Conservation (phyloP, 2,888 invertebrate species). For the Phymatocera aterrima region DNA sequence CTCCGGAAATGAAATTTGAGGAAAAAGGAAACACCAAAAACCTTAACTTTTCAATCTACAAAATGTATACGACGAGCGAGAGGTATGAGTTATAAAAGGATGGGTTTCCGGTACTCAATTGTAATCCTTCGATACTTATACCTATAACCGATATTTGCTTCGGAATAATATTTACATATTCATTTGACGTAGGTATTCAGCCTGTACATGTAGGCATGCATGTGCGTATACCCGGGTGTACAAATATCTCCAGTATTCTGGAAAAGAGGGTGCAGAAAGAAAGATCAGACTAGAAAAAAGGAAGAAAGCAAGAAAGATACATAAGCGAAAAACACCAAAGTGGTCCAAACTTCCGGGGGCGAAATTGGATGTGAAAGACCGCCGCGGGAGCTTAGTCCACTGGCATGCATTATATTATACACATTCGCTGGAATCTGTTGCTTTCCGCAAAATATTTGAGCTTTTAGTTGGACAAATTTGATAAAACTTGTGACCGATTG, state of each 20-base stretch:
- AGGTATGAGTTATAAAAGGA: conserved; percentile 5
- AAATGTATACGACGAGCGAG: background rate
- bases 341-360: background rate
- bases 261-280: background rate
- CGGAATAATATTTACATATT: background rate
- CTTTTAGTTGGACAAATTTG: too few relatives aligned
- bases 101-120: background rate
- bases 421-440: background rate
- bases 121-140: background rate
- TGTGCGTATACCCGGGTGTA: background rate
- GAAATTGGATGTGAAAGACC: conserved; percentile 14
- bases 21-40: background rate
- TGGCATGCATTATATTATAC: background rate
- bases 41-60: background rate
- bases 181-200: conserved; percentile 6
- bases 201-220: background rate
- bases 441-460: too few relatives aligned
- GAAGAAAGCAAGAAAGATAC: background rate
- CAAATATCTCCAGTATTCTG: background rate
- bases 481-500: too few relatives aligned
- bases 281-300: background rate
- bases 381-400: background rate
- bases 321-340: background rate
- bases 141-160: background rate
- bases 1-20: too few relatives aligned